Evolutionary conservation across 2,113 vertebrate genomes (phyloP), one percentile per base, ranked within the genome.

Genomic region (Mesoclemmys tuberculata): DNA sequence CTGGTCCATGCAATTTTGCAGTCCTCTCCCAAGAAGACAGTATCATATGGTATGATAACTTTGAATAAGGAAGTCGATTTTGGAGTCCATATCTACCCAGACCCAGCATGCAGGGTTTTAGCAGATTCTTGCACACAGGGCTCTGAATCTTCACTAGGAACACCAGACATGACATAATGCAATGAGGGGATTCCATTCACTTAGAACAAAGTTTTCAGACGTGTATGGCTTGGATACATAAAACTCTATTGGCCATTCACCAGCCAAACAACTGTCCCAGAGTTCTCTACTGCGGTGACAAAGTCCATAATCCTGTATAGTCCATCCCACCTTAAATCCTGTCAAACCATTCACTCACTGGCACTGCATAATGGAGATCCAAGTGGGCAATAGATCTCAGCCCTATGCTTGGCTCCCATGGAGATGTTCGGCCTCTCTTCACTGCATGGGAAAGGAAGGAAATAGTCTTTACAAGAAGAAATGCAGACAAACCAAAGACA

Each of bases 401-500:
- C 14, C 56, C 35, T 79, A 26, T 4, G 44, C 44, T 5, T 0
- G 31, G 48, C 16, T 84, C 49, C 88, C 80, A 82, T 54, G 29
- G 1, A 49, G 22, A 89, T 77, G 55, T 48, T 77, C 85, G 82
- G 13, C 2, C 78, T 84, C 90, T 89, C 86, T 64, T 77, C 11
- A 46, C 27, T 52, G 35, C 8, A 89, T 77, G 85, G 88, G 85
- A 68, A 35, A 2, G 80, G 21, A 90, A 81, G 77, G 90, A 19
- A 38, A 61, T 7, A 64, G 55, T 56, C 58, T 88, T 85, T 56
- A 82, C 27, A 48, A 52, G 29, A 91, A 77, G 82, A 92, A 92
- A 87, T 51, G n/a, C 41, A 78, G 94, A 41, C 94, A 94, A 84
- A 94, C 88, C 56, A 87, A 29, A 83, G 84, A 89, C 13, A 61